phyloP scores from a whole-genome alignment of 2,888 invertebrate genomes.

The Agapostemon virescens region DNA sequence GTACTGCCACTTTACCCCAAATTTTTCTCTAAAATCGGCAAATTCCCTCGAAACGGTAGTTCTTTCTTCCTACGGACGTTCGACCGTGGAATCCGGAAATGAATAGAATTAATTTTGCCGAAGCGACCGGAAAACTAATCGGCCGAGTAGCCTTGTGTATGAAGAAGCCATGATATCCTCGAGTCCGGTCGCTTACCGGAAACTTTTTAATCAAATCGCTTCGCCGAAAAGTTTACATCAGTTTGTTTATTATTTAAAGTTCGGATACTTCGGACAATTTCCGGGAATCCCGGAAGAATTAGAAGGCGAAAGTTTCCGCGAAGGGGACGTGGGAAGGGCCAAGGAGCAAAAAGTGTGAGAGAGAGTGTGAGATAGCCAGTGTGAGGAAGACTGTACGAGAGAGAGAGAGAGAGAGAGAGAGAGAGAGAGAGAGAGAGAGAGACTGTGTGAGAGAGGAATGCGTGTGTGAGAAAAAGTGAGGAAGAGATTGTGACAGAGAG shows the following conservation, averaged over 20 bases:
- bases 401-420: background rate
- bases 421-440: background rate
- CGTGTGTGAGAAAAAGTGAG: too few relatives aligned
- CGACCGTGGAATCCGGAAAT: background rate
- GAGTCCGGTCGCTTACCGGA: slow-evolving; percentile 6
- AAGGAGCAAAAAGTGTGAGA: background rate
- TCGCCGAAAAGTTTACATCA: slow-evolving; percentile 25
- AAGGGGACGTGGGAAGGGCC: background rate
- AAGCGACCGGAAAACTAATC: slow-evolving; percentile 23
- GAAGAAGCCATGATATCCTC: slow-evolving; percentile 3
- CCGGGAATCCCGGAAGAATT: slow-evolving; percentile 21
- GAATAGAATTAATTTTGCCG: background rate
- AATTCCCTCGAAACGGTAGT: background rate
- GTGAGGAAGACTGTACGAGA: background rate
- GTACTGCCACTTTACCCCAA: too few relatives aligned
- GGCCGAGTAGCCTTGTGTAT: background rate
- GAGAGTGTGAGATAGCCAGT: too few relatives aligned
- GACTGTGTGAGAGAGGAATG: too few relatives aligned
- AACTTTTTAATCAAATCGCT: slow-evolving; percentile 47
- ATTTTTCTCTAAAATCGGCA: background rate
- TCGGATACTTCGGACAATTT: slow-evolving; percentile 23
- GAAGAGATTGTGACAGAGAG: too few relatives aligned
- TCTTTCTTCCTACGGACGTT: background rate
- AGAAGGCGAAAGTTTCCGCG: slow-evolving; percentile 11
- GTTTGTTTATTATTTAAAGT: slow-evolving; percentile 40